A percentile compares a stretch with the other conserved stretches of the same genome.
These are phyloP conservation scores for Anguilla japonica DNA, from an alignment of 2,113 vertebrate genomes.

Conservation along the genomic window DNA sequence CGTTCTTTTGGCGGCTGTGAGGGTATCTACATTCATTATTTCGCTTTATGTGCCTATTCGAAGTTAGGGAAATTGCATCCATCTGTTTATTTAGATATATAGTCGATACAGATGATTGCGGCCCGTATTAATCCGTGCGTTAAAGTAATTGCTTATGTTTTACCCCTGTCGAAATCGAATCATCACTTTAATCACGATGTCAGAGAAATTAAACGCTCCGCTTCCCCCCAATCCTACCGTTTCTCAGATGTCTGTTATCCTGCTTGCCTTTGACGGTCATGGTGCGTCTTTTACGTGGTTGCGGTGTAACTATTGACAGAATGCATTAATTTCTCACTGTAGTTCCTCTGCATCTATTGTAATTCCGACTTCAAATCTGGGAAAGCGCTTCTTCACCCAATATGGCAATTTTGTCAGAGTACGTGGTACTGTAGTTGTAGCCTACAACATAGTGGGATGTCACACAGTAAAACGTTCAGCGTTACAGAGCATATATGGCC, in stretches of 20 bases:
- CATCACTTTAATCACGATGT: neutral
- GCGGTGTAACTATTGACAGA: neutral
- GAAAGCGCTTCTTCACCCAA: neutral
- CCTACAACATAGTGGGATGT: neutral
- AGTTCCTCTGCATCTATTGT: neutral
- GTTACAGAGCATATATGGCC: too few relatives aligned
- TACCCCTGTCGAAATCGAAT: neutral
- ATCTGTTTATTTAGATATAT: neutral
- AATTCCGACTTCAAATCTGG: neutral
- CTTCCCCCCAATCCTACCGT: neutral
- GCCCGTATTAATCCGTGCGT: neutral
- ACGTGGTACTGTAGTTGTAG: neutral
- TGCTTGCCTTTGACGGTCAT: neutral
- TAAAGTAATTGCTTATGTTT: neutral
- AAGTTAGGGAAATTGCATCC: neutral
- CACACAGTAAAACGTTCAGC: too few relatives aligned
- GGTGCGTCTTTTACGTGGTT: neutral
- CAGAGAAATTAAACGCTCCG: neutral
- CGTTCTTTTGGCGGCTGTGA: neutral
- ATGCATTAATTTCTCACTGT: neutral
- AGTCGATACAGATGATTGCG: neutral
- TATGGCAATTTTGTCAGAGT: neutral
- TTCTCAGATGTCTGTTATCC: neutral
- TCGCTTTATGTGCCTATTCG: neutral
- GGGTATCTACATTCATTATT: neutral